Conservation (phyloP, 2,888 invertebrate genomes). For the Laothoe populi region DNA sequence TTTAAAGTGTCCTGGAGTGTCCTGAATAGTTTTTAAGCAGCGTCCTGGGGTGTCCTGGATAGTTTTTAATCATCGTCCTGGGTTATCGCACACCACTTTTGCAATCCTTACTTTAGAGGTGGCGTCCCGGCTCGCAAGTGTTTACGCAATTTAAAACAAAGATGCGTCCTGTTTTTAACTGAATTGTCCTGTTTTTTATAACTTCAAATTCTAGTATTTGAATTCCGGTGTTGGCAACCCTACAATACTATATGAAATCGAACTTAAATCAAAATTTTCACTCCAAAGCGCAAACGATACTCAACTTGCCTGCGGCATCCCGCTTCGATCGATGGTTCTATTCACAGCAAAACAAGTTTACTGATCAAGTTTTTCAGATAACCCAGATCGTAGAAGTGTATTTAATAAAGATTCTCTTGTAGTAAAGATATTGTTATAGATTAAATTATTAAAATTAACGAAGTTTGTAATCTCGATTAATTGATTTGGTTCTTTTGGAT, state of each 20-base stretch:
- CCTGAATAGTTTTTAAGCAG: too few species aligned
- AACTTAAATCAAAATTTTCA: background rate
- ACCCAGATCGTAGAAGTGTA: background rate
- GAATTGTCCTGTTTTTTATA: too few species aligned
- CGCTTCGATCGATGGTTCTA: background rate
- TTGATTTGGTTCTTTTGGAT: background rate
- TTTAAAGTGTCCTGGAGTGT: too few species aligned
- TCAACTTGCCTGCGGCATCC: conserved; percentile 1
- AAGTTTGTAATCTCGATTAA: background rate
- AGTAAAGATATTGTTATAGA: background rate
- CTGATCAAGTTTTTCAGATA: background rate
- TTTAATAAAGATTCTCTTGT: conserved; percentile 9
- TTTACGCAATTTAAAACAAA: too few species aligned
- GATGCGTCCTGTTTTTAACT: too few species aligned
- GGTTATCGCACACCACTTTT: too few species aligned
- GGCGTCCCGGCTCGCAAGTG: too few species aligned
- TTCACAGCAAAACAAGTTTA: conserved; percentile 12
- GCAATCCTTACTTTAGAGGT: too few species aligned
- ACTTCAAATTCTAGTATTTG: too few species aligned
- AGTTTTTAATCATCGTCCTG: too few species aligned
- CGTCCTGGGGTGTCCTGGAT: too few species aligned
- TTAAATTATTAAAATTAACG: background rate
- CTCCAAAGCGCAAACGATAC: background rate
- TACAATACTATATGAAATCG: background rate
- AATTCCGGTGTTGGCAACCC: too few species aligned